Conservation (phyloP, 2,797 vertebrate genomes). For the Spondyliosoma cantharus region DNA sequence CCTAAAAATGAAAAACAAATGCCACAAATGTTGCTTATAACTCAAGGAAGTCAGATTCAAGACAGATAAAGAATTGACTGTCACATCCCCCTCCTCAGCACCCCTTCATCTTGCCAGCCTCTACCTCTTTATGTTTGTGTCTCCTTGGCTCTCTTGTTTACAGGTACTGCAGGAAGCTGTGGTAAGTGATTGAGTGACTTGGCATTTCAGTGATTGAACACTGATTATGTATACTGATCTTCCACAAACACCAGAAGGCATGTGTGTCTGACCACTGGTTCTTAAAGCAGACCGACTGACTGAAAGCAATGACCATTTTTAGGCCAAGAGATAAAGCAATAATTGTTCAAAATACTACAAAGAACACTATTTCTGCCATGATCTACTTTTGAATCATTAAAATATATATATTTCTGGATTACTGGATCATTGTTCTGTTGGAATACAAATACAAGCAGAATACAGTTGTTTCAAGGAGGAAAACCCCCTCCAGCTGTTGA, state of each 20-base stretch:
- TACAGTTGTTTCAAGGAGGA: not conserved
- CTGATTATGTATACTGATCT: conserved; percentile 5
- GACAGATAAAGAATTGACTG: not conserved
- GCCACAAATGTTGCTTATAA: not conserved
- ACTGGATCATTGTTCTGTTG: no score
- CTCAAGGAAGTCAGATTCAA: not conserved
- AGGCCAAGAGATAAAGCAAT: not conserved
- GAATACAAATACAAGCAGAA: not conserved
- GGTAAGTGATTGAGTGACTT: conserved; percentile 46
- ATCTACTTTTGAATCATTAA: not conserved
- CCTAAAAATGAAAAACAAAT: not conserved
- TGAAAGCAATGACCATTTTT: not conserved
- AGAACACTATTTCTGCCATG: not conserved
- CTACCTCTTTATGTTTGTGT: not conserved
- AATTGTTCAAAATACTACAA: not conserved
- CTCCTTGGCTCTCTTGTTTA: conserved; percentile 6
- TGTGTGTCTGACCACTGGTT: not conserved
- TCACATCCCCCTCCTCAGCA: no score
- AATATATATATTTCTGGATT: not conserved
- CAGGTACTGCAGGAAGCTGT: conserved; percentile 15
- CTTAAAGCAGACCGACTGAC: not conserved
- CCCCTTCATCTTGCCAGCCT: not conserved
- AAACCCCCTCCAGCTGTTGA: not conserved
- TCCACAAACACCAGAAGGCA: not conserved
- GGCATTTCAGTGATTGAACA: conserved; percentile 52